A percentile compares a stretch with the other conserved stretches of the same genome.
phyloP scores from a whole-genome alignment of 2,797 vertebrate genomes.

The Bovichtus diacanthus region DNA sequence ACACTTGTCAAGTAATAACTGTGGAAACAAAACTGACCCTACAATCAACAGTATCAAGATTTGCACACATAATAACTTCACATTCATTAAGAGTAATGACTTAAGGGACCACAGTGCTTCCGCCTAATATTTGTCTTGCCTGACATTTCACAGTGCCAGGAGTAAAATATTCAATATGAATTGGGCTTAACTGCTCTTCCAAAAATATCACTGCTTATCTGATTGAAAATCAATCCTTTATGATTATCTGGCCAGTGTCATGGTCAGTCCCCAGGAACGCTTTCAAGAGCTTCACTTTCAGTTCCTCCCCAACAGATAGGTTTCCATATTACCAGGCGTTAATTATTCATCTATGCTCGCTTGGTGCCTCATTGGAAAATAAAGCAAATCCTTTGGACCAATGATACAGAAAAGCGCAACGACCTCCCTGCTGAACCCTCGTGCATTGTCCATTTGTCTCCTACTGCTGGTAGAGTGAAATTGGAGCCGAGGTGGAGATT shows the following conservation, averaged over 20 bases:
- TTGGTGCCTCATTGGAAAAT: conserved; percentile 72
- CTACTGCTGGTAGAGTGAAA: conserved; percentile 70
- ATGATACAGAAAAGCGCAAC: conserved; percentile 67
- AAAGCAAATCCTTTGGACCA: conserved; percentile 75
- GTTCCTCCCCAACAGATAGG: conserved; percentile 74
- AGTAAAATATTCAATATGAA: conserved; percentile 21
- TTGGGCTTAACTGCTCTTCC: conserved; percentile 15
- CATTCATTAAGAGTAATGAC: conserved; percentile 22
- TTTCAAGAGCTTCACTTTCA: conserved; percentile 77
- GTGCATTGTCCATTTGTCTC: conserved; percentile 73
- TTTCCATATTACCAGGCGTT: conserved; percentile 82
- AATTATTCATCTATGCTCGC: conserved; percentile 82
- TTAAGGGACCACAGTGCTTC: neutral
- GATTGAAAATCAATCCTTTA: conserved; percentile 72
- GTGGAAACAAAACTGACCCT: neutral
- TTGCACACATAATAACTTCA: conserved; percentile 1
- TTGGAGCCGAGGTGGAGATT: conserved; percentile 69
- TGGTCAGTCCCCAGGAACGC: conserved; percentile 47
- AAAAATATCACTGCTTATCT: conserved; percentile 53
- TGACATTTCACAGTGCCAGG: conserved; percentile 22
- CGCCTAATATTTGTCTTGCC: conserved; percentile 21
- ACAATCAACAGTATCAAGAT: conserved; percentile 14
- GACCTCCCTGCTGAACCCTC: conserved; percentile 72
- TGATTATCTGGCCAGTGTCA: conserved; percentile 56
- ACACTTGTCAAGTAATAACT: conserved; percentile 15